Percentiles rank a stretch among this genome's conserved stretches.
Evolutionary conservation across 1,140 invertebrate species (phyloP).

Genomic region (Probaryconus sp.): DNA sequence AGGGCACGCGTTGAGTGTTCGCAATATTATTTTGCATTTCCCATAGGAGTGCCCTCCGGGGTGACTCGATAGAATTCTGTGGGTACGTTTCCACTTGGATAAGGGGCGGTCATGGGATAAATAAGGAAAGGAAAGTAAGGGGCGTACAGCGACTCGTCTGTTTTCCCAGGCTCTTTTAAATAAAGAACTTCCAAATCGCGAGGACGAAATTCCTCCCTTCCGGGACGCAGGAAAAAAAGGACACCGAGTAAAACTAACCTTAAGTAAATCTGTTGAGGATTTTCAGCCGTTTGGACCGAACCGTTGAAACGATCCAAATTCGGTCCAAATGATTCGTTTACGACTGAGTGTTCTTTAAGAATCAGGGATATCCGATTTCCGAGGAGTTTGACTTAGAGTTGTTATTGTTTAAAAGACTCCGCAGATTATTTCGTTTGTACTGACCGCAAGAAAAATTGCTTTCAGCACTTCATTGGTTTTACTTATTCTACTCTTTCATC

Average conservation of each 20-base stretch:
- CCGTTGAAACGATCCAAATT: constrained; percentile 22
- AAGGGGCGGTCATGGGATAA: constrained; percentile 66
- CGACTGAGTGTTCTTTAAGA: too few species aligned
- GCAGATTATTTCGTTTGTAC: too few species aligned
- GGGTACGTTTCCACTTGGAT: constrained; percentile 35
- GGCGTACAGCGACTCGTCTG: constrained; percentile 50
- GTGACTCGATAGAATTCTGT: constrained; percentile 17
- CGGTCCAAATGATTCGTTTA: constrained; percentile 26
- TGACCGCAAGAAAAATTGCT: constrained; percentile 17
- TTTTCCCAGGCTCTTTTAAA: constrained; percentile 51
- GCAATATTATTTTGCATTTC: constrained; percentile 73
- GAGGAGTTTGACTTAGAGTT: too few species aligned
- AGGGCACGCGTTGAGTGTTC: constrained; percentile 54
- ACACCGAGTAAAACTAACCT: constrained; percentile 42
- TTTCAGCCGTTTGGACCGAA: constrained; percentile 58
- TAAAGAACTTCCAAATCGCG: constrained; percentile 45
- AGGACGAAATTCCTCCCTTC: constrained; percentile 53
- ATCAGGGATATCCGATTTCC: not conserved
- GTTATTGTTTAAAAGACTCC: too few species aligned
- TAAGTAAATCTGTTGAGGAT: too few species aligned
- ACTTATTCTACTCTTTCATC: constrained; percentile 7
- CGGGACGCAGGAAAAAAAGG: constrained; percentile 32
- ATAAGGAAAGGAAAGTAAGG: constrained; percentile 63
- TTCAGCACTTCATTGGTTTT: not conserved
- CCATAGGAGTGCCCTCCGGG: constrained; percentile 54